phyloP scores from a whole-genome alignment of 2,113 vertebrate genomes.

The Microtus richardsoni region DNA sequence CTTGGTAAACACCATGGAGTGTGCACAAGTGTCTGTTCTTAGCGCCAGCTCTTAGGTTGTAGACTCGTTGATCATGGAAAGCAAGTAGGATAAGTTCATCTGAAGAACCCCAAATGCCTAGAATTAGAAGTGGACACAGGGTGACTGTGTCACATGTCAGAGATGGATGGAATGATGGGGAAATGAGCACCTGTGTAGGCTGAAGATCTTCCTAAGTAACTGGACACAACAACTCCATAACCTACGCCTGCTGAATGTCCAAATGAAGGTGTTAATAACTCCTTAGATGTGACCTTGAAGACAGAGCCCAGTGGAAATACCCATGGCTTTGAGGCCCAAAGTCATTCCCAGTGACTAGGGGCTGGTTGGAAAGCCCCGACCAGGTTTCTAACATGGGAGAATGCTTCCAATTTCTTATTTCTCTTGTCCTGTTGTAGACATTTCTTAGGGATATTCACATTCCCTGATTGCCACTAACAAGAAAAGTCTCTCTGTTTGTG shows the following conservation, averaged over 20 bases:
- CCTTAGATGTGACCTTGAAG: constrained; percentile 10
- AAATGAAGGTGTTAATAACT: constrained; percentile 18
- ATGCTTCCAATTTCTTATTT: constrained; percentile 9
- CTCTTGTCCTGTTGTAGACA: not conserved
- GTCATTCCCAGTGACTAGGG: not conserved
- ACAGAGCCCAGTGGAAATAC: not conserved
- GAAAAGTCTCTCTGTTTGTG: constrained; percentile 55
- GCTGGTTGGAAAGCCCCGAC: not conserved
- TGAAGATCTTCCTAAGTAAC: not conserved
- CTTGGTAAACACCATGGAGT: not conserved
- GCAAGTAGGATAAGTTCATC: not conserved
- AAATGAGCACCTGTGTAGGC: not conserved
- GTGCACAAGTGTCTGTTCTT: not conserved
- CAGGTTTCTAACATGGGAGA: not conserved
- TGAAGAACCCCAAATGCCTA: not conserved
- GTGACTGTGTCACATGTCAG: not conserved
- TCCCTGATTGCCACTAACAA: constrained; percentile 41
- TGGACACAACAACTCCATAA: not conserved
- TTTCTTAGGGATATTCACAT: constrained; percentile 35
- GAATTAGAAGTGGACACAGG: not conserved
- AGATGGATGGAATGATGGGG: not conserved
- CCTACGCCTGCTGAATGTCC: not conserved
- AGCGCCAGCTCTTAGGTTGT: not conserved
- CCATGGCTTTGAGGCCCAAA: not conserved
- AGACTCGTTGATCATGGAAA: not conserved